Conservation (phyloP, 2,113 vertebrate genomes). For the Melanostigma gelatinosum region DNA sequence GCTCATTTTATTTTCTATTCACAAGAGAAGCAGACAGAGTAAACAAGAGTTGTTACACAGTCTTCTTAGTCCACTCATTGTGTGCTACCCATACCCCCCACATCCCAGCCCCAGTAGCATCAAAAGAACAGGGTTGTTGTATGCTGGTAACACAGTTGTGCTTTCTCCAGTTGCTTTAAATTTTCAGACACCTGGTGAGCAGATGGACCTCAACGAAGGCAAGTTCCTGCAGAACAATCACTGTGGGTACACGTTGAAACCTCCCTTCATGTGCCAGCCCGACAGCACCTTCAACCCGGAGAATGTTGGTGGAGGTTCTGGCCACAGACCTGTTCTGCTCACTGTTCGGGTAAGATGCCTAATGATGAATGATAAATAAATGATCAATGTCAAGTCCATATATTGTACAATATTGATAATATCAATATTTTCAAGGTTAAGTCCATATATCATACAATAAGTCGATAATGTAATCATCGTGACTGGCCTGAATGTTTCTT, state of each 20-base stretch:
- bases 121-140: background rate
- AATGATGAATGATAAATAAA: no score
- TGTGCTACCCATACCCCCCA: background rate
- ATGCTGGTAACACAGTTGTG: background rate
- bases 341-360: slow-evolving; percentile 80
- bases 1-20: background rate
- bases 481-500: background rate
- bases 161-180: slow-evolving; percentile 90
- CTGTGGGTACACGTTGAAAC: slow-evolving; percentile 92
- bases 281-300: slow-evolving; percentile 86
- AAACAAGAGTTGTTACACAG: background rate
- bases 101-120: background rate
- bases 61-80: background rate
- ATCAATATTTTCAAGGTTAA: no score
- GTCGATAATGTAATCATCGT: no score
- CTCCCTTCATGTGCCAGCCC: slow-evolving; percentile 81
- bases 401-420: no score
- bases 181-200: slow-evolving; percentile 92
- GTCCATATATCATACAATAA: no score
- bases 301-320: slow-evolving; percentile 81
- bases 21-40: background rate
- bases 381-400: no score
- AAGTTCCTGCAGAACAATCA: slow-evolving; percentile 89
- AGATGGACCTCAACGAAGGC: slow-evolving; percentile 95
- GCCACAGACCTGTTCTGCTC: slow-evolving; percentile 80